phyloP scores from a whole-genome alignment of 2,888 invertebrate genomes.

The Eristalis arbustorum region DNA sequence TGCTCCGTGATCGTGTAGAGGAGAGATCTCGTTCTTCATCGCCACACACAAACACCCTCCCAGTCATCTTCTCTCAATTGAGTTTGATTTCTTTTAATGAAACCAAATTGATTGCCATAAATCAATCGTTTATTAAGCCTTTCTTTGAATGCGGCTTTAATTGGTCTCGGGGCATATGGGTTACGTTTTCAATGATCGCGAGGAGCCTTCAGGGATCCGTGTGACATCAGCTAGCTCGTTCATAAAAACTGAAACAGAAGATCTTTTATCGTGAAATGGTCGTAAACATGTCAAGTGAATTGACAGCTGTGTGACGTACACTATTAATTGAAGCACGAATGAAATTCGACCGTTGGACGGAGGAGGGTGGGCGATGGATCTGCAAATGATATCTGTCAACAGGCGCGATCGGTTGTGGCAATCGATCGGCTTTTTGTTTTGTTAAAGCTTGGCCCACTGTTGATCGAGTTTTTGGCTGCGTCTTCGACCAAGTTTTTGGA shows the following conservation, averaged over 20 bases:
- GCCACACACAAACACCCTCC: too few species aligned
- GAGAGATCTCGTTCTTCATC: too few species aligned
- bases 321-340: background rate
- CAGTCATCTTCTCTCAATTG: slow-evolving; percentile 40
- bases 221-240: slow-evolving; percentile 47
- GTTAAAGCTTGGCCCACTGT: too few species aligned
- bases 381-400: background rate
- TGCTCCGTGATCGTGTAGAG: too few species aligned
- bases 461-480: too few species aligned
- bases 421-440: too few species aligned
- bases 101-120: slow-evolving; percentile 69
- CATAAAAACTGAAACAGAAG: background rate
- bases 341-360: background rate
- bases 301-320: slow-evolving; percentile 4
- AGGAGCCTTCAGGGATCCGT: slow-evolving; percentile 1
- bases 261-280: slow-evolving; percentile 16
- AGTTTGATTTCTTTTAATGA: slow-evolving; percentile 69
- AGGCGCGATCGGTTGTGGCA: too few species aligned
- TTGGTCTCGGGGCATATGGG: slow-evolving; percentile 49
- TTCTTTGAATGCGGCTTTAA: slow-evolving; percentile 59
- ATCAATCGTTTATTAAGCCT: slow-evolving; percentile 70
- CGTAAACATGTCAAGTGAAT: slow-evolving; percentile 19
- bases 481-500: too few species aligned
- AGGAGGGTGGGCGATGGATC: background rate
- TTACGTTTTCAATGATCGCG: slow-evolving; percentile 21